phyloP scores from a whole-genome alignment of 2,888 invertebrate genomes.

The Alsophila aescularia region DNA sequence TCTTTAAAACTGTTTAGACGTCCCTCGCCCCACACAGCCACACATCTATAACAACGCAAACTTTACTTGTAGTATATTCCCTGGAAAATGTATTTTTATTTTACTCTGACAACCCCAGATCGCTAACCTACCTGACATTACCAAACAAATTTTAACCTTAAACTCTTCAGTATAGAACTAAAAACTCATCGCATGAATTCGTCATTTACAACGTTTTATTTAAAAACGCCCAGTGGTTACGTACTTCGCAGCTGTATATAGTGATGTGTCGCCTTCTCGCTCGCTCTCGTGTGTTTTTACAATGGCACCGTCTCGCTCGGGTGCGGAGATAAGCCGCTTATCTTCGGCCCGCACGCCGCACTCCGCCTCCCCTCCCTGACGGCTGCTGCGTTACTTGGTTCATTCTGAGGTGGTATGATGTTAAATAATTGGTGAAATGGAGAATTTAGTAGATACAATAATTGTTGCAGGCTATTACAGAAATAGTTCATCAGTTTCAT shows the following conservation, averaged over 20 bases:
- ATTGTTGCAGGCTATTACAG: too few relatives aligned
- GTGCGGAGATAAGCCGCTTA: slow-evolving; percentile 83
- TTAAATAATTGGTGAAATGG: too few relatives aligned
- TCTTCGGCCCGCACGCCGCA: slow-evolving; percentile 80
- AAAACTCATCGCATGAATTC: slow-evolving; percentile 34
- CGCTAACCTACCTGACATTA: slow-evolving; percentile 45
- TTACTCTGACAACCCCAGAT: slow-evolving; percentile 55
- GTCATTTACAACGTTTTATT: slow-evolving; percentile 53
- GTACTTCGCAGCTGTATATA: slow-evolving; percentile 78
- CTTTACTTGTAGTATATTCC: slow-evolving; percentile 81
- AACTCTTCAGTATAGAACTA: background rate
- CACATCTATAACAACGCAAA: slow-evolving; percentile 67
- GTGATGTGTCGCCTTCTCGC: slow-evolving; percentile 60
- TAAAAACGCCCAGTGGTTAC: slow-evolving; percentile 60
- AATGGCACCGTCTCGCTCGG: slow-evolving; percentile 58
- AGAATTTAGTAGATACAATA: too few relatives aligned
- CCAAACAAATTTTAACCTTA: slow-evolving; percentile 43
- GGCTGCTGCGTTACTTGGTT: slow-evolving; percentile 72
- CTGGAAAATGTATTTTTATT: slow-evolving; percentile 83
- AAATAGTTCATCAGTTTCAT: too few relatives aligned
- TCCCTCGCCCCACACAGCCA: slow-evolving; percentile 56
- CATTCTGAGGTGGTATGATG: slow-evolving; percentile 55
- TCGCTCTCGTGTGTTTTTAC: slow-evolving; percentile 35
- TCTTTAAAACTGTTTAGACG: slow-evolving; percentile 80
- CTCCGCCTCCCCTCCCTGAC: slow-evolving; percentile 49